These are phyloP conservation scores for Anastrepha ludens DNA, from an alignment of 1,140 invertebrate genomes.

Conservation along the genomic window DNA sequence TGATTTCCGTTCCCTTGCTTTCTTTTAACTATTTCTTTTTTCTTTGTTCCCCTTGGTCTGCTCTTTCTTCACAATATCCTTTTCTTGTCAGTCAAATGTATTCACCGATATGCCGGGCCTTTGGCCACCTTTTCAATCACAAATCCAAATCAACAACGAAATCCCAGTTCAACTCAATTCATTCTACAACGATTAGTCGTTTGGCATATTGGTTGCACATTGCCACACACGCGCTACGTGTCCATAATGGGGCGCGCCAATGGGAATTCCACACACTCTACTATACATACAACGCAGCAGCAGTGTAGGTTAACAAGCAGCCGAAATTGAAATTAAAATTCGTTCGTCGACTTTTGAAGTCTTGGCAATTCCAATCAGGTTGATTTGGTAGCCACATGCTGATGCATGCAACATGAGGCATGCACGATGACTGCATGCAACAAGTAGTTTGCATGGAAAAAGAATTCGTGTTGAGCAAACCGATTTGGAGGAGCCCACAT, in stretches of 20 bases:
- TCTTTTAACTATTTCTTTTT: not conserved
- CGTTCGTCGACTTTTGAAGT: slow-evolving; percentile 51
- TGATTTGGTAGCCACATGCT: slow-evolving; percentile 47
- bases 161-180: slow-evolving; percentile 32
- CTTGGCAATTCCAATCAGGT: slow-evolving; percentile 52
- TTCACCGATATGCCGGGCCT: not conserved
- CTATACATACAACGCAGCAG: too few relatives aligned
- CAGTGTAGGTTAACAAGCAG: slow-evolving; percentile 7
- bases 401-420: slow-evolving; percentile 45
- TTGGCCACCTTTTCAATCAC: slow-evolving; percentile 46
- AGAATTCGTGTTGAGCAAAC: slow-evolving; percentile 39
- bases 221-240: slow-evolving; percentile 47
- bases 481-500: slow-evolving; percentile 32
- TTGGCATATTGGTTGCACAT: slow-evolving; percentile 50
- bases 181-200: slow-evolving; percentile 47
- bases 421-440: slow-evolving; percentile 1
- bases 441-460: not conserved
- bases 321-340: slow-evolving; percentile 51
- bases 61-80: not conserved
- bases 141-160: slow-evolving; percentile 41
- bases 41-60: not conserved
- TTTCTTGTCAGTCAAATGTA: not conserved
- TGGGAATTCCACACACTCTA: slow-evolving; percentile 23
- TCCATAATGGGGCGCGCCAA: slow-evolving; percentile 46
- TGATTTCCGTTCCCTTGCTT: not conserved